These are phyloP conservation scores for Tragelaphus strepsiceros DNA, from an alignment of 2,113 vertebrate genomes.

Conservation along the genomic window DNA sequence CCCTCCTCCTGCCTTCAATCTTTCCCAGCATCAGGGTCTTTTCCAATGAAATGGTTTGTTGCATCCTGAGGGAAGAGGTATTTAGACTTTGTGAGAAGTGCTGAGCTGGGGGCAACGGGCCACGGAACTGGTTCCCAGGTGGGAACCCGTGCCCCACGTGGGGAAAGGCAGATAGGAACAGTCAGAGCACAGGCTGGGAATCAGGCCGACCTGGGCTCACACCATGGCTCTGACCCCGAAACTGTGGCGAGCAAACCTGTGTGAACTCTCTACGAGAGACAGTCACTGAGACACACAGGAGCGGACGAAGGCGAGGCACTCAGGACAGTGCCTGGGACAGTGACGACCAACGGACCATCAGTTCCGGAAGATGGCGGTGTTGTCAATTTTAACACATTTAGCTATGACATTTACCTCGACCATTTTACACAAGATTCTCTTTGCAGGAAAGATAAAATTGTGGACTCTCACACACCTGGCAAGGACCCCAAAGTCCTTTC, in stretches of 20 bases:
- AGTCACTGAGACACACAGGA: not conserved
- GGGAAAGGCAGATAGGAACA: not conserved
- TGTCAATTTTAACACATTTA: not conserved
- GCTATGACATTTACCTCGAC: not conserved
- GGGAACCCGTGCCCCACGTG: not conserved
- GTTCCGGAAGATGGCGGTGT: not conserved
- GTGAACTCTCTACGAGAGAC: not conserved
- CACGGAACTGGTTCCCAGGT: not conserved
- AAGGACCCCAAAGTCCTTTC: not conserved
- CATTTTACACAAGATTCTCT: not conserved
- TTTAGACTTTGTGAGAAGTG: not conserved
- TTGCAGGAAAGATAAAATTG: not conserved
- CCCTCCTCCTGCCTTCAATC: not conserved
- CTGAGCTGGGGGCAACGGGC: not conserved
- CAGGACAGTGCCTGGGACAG: not conserved
- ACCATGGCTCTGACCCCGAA: not conserved
- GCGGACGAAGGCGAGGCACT: not conserved
- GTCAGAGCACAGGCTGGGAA: not conserved
- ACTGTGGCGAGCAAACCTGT: accelerated
- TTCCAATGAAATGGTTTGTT: not conserved
- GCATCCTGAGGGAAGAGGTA: not conserved
- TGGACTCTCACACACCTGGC: not conserved
- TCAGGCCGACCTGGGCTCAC: not conserved
- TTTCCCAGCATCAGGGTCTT: not conserved
- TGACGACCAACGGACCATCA: accelerated